These are phyloP conservation scores for Rhinogobius similis DNA, from an alignment of 2,113 vertebrate genomes.

Conservation along the genomic window DNA sequence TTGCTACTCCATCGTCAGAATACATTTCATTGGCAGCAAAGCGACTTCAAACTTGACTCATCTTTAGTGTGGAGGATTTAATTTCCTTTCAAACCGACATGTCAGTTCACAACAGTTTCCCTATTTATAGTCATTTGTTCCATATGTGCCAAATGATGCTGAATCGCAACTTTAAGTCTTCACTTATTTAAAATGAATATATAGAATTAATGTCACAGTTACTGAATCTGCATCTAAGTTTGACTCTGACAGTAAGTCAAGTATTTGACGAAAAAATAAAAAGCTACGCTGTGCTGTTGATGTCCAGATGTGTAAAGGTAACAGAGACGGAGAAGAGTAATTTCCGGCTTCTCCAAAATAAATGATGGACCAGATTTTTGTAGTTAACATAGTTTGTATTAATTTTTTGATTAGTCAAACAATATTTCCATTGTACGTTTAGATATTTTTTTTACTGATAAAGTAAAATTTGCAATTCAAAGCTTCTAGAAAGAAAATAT, in stretches of 20 bases:
- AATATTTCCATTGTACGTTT: no score
- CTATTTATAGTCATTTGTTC: constrained; percentile 25
- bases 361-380: background rate
- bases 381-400: no score
- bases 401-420: no score
- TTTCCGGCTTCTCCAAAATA: constrained; percentile 7
- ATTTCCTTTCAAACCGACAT: constrained; percentile 35
- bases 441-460: no score
- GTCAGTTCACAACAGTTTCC: constrained; percentile 23
- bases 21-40: background rate
- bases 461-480: no score
- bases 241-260: background rate
- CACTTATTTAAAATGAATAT: background rate
- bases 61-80: background rate
- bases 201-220: background rate
- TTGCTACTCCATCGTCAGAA: background rate
- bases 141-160: background rate
- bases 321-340: background rate
- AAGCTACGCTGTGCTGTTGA: background rate
- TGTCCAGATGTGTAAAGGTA: background rate
- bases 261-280: background rate
- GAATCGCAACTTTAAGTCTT: background rate
- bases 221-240: background rate
- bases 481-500: no score
- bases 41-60: background rate